Base-by-base conservation (phyloP, 37 sponge, comb jelly and placozoan species). In the Haliclona indistincta region DNA sequence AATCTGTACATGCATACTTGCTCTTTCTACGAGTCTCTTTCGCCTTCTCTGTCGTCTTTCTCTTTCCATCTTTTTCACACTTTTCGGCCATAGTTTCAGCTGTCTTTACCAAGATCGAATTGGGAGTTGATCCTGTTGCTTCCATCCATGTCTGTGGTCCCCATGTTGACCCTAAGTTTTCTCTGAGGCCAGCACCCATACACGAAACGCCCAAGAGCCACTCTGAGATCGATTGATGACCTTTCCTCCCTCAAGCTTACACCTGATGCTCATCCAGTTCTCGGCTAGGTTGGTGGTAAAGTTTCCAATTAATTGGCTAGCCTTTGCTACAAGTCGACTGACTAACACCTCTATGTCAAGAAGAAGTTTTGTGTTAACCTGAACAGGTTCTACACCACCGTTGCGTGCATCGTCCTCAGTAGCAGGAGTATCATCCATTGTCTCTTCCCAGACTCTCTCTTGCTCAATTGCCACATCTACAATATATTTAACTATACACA, bases 161-260 rank as follows among this genome's bases (percentile, higher is more conserved):
- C 79, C 79, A 78, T n/a, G 2, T 25, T 8, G 26, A 13, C 1
- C 68, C 69, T 2, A 56, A 23, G 30, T 78, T 67, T 32, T 68
- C 58, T 22, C 69, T n/a, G 17, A 78, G 43, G 2, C 79, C 79
- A 39, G 69, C 79, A 30, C 68, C 68, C 3, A 26, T 26, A 67
- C 79, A 78, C 25, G 68, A 32, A 5, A n/a, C 33, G 49, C 58
- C 79, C 79, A 78, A 2, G 65, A 36, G 15, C 79, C 79, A 33
- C 53, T 44, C 58, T 78, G 79, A 32, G 26, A 30, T 53, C 79
- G 2, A 67, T 78, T 78, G 17, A 67, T 67, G 2, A 23, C 26
- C 38, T 78, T 78, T 20, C 77, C 77, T 7, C 77, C 66, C 40
- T 76, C 77, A 63, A 76, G 63, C 54, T 76, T 76, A n/a, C 51